Evolutionary conservation across 2,797 vertebrate species (phyloP).

Genomic region (Dermochelys coriacea): DNA sequence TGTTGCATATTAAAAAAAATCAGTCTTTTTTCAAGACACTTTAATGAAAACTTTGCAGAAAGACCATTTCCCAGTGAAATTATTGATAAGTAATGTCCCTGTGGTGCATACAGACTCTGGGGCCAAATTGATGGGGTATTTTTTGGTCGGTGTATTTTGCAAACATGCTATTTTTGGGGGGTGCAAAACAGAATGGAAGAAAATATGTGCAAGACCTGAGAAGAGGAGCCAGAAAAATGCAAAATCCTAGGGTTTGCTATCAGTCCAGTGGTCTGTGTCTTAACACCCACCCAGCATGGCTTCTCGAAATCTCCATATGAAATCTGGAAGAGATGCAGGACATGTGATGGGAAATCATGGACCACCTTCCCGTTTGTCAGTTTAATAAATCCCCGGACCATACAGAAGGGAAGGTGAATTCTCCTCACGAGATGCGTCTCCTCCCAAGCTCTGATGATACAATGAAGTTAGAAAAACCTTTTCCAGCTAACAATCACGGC

Average conservation of each 20-base stretch:
- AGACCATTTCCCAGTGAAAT: slow-evolving; percentile 32
- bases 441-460: background rate
- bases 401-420: fast-evolving
- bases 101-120: too few relatives aligned
- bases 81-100: too few relatives aligned
- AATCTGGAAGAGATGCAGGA: background rate
- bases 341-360: background rate
- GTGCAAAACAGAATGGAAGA: background rate
- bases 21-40: background rate
- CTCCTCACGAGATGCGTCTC: background rate
- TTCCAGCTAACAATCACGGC: background rate
- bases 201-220: too few relatives aligned
- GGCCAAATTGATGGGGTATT: too few relatives aligned
- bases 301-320: background rate
- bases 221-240: too few relatives aligned
- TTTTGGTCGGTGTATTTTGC: too few relatives aligned
- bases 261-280: too few relatives aligned
- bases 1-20: too few relatives aligned
- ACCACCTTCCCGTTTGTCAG: too few relatives aligned
- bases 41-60: fast-evolving
- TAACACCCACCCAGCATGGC: too few relatives aligned
- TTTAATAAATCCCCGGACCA: background rate
- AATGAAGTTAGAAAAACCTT: background rate
- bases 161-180: background rate
- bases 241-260: too few relatives aligned